These are phyloP conservation scores for Netelia inedita DNA, from an alignment of 2,888 invertebrate genomes.

Conservation along the genomic window DNA sequence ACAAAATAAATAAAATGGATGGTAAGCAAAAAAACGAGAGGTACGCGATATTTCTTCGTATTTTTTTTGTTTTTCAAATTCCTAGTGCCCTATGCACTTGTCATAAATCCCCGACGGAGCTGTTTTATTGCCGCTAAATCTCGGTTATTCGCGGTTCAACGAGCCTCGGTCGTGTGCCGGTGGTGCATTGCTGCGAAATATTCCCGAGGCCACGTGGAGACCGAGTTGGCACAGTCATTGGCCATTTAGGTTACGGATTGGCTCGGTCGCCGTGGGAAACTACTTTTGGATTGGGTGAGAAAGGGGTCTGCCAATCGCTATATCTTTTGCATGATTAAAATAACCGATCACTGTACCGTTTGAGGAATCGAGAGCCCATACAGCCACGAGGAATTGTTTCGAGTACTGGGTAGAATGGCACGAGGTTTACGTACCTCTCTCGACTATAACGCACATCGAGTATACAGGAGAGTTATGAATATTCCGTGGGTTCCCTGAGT, in stretches of 20 bases:
- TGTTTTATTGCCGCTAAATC: constrained; percentile 32
- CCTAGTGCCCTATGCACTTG: background rate
- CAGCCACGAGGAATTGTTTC: constrained; percentile 38
- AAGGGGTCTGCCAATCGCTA: background rate
- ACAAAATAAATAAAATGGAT: constrained; percentile 1
- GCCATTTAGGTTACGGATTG: background rate
- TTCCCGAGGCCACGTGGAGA: background rate
- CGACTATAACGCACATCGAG: background rate
- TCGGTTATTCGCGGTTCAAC: constrained; percentile 5
- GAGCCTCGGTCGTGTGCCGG: background rate
- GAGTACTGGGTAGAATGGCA: constrained; percentile 25
- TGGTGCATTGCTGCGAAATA: background rate
- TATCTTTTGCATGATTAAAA: background rate
- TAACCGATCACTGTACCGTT: background rate
- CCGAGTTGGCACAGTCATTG: background rate
- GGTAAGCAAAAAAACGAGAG: background rate
- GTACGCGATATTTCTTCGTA: background rate
- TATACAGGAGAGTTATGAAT: background rate
- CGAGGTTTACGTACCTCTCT: constrained; percentile 12
- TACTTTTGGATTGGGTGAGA: background rate
- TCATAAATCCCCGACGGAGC: constrained; percentile 4
- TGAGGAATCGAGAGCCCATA: constrained; percentile 16
- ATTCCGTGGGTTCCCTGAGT: constrained; percentile 24
- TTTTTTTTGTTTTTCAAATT: constrained; percentile 24
- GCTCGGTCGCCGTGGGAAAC: background rate